phyloP scores from a whole-genome alignment of 2,113 vertebrate species.

The Nettapus auritus region DNA sequence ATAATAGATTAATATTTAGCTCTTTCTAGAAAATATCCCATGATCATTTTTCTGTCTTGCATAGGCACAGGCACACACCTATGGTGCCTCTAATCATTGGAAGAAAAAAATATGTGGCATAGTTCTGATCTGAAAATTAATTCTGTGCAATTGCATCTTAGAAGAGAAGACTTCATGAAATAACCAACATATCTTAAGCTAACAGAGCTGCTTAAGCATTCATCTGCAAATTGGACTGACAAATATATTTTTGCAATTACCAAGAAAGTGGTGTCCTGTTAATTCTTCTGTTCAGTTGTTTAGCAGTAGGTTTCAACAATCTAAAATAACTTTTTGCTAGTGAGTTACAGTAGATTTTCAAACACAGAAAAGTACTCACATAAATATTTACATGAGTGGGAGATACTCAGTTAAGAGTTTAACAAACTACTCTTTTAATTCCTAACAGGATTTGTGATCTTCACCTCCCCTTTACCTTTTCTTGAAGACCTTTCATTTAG shows the following conservation, averaged over 20 bases:
- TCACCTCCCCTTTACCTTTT: neutral
- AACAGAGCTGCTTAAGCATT: neutral
- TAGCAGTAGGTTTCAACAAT: neutral
- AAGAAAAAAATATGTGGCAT: neutral
- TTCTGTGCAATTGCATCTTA: neutral
- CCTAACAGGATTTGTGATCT: neutral
- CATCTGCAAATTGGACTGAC: neutral
- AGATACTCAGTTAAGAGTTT: neutral
- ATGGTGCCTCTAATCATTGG: neutral
- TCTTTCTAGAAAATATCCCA: neutral
- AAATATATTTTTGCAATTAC: neutral
- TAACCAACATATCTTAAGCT: neutral
- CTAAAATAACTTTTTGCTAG: neutral
- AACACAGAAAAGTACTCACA: neutral
- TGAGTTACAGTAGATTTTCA: neutral
- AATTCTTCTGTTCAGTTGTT: neutral
- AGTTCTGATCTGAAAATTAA: neutral
- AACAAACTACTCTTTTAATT: neutral
- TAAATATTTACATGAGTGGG: neutral
- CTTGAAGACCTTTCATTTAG: neutral
- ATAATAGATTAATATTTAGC: neutral
- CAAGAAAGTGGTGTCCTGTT: neutral
- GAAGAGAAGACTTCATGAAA: neutral
- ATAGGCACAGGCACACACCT: accelerated
- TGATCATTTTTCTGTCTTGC: neutral